Conservation (phyloP, 2,113 vertebrate genomes). For the Pycnonotus jocosus region DNA sequence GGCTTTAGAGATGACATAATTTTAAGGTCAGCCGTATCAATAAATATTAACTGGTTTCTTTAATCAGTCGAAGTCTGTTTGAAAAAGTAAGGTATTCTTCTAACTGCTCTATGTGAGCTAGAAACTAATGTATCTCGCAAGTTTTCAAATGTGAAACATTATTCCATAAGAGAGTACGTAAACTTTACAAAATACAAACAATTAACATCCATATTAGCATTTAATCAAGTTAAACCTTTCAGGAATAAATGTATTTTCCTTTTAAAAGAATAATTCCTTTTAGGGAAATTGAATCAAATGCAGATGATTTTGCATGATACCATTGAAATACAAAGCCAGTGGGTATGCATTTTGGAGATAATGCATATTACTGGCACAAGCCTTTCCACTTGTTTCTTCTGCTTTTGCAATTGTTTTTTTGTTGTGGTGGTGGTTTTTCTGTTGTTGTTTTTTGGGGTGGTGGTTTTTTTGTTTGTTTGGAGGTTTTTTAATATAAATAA, state of each 20-base stretch:
- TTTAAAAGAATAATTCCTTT: background rate
- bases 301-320: background rate
- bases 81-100: background rate
- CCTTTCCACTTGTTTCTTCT: background rate
- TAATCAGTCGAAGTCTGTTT: background rate
- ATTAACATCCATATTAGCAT: background rate
- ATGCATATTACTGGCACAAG: background rate
- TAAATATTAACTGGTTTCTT: background rate
- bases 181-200: background rate
- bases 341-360: background rate
- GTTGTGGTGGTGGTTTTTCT: background rate
- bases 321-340: background rate
- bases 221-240: background rate
- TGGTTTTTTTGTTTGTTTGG: background rate
- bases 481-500: background rate
- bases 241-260: background rate
- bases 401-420: background rate
- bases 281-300: background rate
- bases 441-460: background rate
- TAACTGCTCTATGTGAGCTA: background rate
- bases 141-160: background rate
- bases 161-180: background rate
- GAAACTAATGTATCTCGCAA: background rate
- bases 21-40: background rate
- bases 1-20: background rate